Conservation (phyloP, 2,797 vertebrate genomes). For the Anas capensis region DNA sequence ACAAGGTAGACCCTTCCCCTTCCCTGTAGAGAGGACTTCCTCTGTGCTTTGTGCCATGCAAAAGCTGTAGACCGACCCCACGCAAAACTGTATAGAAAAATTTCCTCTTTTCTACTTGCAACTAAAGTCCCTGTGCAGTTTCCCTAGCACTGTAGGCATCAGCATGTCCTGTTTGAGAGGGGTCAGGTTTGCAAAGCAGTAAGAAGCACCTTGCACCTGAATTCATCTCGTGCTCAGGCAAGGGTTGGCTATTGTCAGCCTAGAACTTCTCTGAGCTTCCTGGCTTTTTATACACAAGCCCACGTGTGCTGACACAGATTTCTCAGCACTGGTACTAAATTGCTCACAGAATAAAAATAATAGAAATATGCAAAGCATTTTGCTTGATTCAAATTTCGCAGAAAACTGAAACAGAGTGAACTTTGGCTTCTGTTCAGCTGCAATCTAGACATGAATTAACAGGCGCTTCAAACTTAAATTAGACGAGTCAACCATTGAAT, state of each 20-base stretch:
- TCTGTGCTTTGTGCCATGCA: not conserved
- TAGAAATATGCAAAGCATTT: slow-evolving; percentile 33
- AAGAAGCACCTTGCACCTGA: not conserved
- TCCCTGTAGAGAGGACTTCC: not conserved
- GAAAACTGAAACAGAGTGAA: slow-evolving; percentile 46
- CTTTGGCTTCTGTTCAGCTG: slow-evolving; percentile 69
- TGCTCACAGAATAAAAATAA: slow-evolving; percentile 18
- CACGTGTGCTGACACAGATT: not conserved
- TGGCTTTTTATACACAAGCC: not conserved
- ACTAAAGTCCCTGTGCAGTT: not conserved
- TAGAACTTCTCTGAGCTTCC: not conserved
- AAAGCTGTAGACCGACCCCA: not conserved
- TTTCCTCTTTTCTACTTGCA: not conserved
- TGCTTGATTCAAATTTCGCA: slow-evolving; percentile 45
- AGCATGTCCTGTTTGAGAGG: not conserved
- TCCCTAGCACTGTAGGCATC: not conserved
- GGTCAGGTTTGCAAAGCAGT: not conserved
- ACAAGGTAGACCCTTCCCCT: not conserved
- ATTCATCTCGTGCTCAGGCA: not conserved
- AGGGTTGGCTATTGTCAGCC: not conserved
- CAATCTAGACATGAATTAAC: slow-evolving; percentile 64
- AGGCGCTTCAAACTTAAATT: slow-evolving; percentile 47
- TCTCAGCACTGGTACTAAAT: not conserved
- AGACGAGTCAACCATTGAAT: slow-evolving; percentile 54
- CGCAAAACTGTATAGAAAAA: not conserved